These are phyloP conservation scores for Agonopterix arenella DNA, from an alignment of 2,888 invertebrate genomes.

Conservation along the genomic window DNA sequence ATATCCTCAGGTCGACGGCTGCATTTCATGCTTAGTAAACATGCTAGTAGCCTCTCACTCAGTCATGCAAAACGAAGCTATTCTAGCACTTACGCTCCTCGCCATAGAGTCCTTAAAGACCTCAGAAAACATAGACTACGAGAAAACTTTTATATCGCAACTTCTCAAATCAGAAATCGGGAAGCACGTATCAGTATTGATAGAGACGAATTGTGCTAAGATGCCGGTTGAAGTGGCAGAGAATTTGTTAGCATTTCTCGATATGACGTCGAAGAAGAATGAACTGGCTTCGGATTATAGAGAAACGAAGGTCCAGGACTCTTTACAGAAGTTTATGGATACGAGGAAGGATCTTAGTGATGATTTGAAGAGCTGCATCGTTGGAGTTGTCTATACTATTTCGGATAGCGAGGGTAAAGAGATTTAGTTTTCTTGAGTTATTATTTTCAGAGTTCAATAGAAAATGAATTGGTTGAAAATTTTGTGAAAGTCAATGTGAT, in stretches of 20 bases:
- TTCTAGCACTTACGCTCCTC: slow-evolving; percentile 83
- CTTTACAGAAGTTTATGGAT: slow-evolving; percentile 46
- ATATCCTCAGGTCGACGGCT: slow-evolving; percentile 75
- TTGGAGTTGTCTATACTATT: slow-evolving; percentile 32
- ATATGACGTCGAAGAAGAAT: slow-evolving; percentile 56
- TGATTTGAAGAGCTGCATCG: slow-evolving; percentile 38
- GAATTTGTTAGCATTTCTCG: slow-evolving; percentile 67
- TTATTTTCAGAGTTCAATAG: too few species aligned
- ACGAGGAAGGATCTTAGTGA: slow-evolving; percentile 45
- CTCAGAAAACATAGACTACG: slow-evolving; percentile 32
- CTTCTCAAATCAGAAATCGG: slow-evolving; percentile 72
- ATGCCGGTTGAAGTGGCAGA: slow-evolving; percentile 68
- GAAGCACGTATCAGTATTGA: slow-evolving; percentile 61
- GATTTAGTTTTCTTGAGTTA: too few species aligned
- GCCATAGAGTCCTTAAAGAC: slow-evolving; percentile 43
- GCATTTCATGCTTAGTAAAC: slow-evolving; percentile 84
- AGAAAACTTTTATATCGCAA: slow-evolving; percentile 42
- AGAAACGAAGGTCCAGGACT: slow-evolving; percentile 45
- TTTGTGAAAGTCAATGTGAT: too few species aligned
- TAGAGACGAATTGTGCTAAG: slow-evolving; percentile 64
- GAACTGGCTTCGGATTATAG: slow-evolving; percentile 48
- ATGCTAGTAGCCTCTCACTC: slow-evolving; percentile 91
- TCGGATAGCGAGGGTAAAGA: slow-evolving; percentile 28
- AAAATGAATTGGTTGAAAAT: too few species aligned
- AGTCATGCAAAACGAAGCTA: slow-evolving; percentile 92